Evolutionary conservation across 2,797 vertebrate genomes (phyloP).

Genomic region (Melanotaenia boesemani): DNA sequence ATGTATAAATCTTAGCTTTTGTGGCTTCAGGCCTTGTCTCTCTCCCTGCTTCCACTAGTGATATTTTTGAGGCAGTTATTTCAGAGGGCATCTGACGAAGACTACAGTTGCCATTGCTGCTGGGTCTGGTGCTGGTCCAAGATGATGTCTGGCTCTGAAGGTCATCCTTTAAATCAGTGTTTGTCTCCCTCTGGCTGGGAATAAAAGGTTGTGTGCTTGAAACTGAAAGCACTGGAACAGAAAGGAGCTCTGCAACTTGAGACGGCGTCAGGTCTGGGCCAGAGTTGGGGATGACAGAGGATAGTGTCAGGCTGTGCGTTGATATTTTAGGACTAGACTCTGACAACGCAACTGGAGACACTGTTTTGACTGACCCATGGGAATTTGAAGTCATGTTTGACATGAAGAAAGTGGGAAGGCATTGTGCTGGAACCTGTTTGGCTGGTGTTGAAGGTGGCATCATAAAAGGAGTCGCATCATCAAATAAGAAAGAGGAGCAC

Average conservation of each 20-base stretch:
- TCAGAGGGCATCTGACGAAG: conserved; percentile 56
- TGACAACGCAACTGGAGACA: conserved; percentile 30
- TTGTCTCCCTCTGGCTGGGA: conserved; percentile 68
- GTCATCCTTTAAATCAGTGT: conserved; percentile 43
- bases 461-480: conserved; percentile 53
- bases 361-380: conserved; percentile 56
- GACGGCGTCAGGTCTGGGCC: conserved; percentile 46
- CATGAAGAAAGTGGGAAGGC: conserved; percentile 33
- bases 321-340: conserved; percentile 77
- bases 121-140: conserved; percentile 37
- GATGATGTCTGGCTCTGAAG: conserved; percentile 37
- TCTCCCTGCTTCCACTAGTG: conserved; percentile 53
- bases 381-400: conserved; percentile 50
- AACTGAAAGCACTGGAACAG: conserved; percentile 63
- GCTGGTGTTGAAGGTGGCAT: conserved; percentile 46
- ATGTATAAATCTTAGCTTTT: conserved; percentile 76
- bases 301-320: conserved; percentile 72
- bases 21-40: conserved; percentile 40
- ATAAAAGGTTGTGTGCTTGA: conserved; percentile 64
- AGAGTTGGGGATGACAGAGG: conserved; percentile 50
- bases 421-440: conserved; percentile 39
- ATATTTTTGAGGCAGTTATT: conserved; percentile 62
- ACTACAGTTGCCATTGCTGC: conserved; percentile 44
- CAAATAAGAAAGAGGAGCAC: conserved; percentile 73
- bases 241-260: conserved; percentile 64